phyloP scores from a whole-genome alignment of 2,113 vertebrate genomes.

The Eupsittula cactorum region DNA sequence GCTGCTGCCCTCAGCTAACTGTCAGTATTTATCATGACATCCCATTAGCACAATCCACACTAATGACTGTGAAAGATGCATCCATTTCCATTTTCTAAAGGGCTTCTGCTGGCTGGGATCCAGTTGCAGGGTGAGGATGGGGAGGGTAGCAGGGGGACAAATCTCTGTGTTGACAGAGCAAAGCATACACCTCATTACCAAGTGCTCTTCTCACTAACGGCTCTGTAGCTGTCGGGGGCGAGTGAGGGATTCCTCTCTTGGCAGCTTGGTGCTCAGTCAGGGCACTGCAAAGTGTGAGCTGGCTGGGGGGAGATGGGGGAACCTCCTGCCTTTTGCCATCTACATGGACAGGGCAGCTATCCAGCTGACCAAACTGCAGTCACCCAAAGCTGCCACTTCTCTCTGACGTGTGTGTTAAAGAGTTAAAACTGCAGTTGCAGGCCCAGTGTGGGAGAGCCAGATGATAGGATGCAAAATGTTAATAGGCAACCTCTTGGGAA shows the following conservation, averaged over 20 bases:
- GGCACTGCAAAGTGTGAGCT: neutral
- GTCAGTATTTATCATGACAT: conserved; percentile 58
- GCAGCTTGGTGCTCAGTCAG: neutral
- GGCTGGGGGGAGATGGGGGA: fast-evolving
- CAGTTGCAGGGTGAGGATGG: neutral
- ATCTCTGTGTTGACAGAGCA: conserved; percentile 2
- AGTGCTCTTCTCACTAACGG: neutral
- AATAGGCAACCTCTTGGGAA: neutral
- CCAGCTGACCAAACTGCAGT: neutral
- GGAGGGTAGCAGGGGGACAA: conserved; percentile 4
- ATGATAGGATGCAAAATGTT: neutral
- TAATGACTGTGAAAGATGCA: conserved; percentile 53
- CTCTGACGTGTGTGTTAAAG: neutral
- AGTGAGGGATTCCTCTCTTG: neutral
- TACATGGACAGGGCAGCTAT: neutral
- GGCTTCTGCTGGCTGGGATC: conserved; percentile 28
- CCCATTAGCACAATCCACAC: conserved; percentile 46
- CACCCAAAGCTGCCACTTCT: neutral
- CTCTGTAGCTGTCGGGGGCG: neutral
- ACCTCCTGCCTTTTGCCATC: neutral
- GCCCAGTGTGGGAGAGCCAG: neutral
- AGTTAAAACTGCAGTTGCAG: neutral
- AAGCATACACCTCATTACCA: neutral
- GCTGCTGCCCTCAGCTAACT: conserved; percentile 54
- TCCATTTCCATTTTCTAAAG: conserved; percentile 50